Conservation (phyloP, 2,113 vertebrate species). For the Zosterops borbonicus region DNA sequence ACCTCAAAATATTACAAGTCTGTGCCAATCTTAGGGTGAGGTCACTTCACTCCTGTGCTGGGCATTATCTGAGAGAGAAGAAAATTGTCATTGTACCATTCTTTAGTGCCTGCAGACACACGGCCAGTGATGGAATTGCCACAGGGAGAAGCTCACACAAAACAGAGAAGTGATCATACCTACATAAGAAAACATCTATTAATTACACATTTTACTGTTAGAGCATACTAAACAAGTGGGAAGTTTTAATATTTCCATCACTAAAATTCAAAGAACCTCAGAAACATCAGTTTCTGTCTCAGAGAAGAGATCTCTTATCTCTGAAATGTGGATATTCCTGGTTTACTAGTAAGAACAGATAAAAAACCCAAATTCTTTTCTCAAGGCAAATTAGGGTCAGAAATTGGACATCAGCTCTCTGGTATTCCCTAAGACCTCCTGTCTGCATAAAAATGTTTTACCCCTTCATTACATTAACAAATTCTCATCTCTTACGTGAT, state of each 20-base stretch:
- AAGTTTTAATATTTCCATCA: background rate
- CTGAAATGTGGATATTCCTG: background rate
- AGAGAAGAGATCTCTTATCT: background rate
- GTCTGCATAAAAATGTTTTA: background rate
- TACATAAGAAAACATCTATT: conserved; percentile 34
- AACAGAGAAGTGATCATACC: conserved; percentile 95
- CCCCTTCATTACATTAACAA: background rate
- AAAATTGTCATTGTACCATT: conserved; percentile 73
- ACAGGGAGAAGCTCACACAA: conserved; percentile 93
- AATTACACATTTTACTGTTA: background rate
- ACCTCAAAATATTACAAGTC: background rate
- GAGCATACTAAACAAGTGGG: background rate
- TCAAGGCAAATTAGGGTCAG: background rate
- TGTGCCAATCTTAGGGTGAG: background rate
- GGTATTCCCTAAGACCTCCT: background rate
- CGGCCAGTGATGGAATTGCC: conserved; percentile 86
- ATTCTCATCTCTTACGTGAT: background rate
- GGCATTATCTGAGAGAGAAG: background rate
- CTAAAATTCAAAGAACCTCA: background rate
- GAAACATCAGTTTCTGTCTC: background rate
- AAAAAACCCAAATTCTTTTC: background rate
- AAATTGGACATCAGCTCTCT: background rate
- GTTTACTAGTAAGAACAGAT: background rate
- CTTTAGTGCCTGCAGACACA: conserved; percentile 84
- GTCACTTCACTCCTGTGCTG: background rate